phyloP scores from a whole-genome alignment of 2,113 vertebrate genomes.

The Callospermophilus lateralis region DNA sequence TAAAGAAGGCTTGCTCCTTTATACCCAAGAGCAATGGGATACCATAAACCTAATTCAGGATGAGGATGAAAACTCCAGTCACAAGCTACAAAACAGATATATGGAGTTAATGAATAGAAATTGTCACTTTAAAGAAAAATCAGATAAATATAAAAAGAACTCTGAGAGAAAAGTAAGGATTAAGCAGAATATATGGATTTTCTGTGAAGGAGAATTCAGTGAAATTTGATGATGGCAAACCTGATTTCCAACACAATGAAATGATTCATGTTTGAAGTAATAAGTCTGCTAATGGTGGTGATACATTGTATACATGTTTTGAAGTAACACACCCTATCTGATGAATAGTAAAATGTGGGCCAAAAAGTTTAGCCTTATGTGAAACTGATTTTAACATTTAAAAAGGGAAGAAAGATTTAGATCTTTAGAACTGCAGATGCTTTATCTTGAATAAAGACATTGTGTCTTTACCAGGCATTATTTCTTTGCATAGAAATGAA shows the following conservation, averaged over 20 bases:
- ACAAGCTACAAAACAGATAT: constrained; percentile 85
- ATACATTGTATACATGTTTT: neutral
- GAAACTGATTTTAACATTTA: neutral
- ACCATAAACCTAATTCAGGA: too few species aligned
- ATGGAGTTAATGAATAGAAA: constrained; percentile 92
- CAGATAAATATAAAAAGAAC: constrained; percentile 92
- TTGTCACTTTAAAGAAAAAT: constrained; percentile 90
- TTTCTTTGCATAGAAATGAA: neutral
- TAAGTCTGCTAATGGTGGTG: too few species aligned
- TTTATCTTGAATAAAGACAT: constrained; percentile 45
- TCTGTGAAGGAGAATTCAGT: neutral
- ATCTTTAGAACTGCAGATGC: neutral
- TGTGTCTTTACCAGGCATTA: neutral
- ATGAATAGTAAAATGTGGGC: too few species aligned
- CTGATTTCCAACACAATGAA: neutral
- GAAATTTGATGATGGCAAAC: neutral
- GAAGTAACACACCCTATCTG: neutral
- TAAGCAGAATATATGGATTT: neutral
- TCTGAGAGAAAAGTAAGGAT: constrained; percentile 90
- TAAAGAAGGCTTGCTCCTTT: too few species aligned
- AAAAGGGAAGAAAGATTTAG: neutral
- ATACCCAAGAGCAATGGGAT: too few species aligned
- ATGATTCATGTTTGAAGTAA: neutral
- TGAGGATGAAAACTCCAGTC: too few species aligned
- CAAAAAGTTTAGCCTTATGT: too few species aligned